Evolutionary conservation across 1,140 invertebrate species (phyloP).

Genomic region (Drosophila sechellia): DNA sequence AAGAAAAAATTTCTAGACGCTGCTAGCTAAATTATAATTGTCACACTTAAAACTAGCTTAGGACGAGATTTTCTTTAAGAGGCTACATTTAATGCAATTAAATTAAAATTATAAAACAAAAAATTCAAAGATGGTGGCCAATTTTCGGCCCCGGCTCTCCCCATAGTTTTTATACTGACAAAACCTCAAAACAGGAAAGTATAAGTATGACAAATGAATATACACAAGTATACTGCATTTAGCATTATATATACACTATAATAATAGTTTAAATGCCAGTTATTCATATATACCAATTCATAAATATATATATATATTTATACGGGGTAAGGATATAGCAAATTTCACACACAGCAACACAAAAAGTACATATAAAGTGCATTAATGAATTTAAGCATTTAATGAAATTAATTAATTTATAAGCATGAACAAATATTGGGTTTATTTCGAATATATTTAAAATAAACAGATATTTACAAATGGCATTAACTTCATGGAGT

Average conservation of each 20-base stretch:
- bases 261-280: constrained; percentile 43
- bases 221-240: constrained; percentile 81
- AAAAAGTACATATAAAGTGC: constrained; percentile 83
- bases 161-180: constrained; percentile 52
- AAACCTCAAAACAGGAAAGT: constrained; percentile 60
- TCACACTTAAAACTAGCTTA: constrained; percentile 25
- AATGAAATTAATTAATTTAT: constrained; percentile 82
- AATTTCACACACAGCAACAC: constrained; percentile 78
- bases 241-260: constrained; percentile 63
- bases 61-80: constrained; percentile 47
- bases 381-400: constrained; percentile 83
- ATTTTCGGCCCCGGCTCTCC: constrained; percentile 16
- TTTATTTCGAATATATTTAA: constrained; percentile 54
- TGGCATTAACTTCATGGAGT: constrained; percentile 34
- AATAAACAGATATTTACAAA: constrained; percentile 46
- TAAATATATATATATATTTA: constrained; percentile 59
- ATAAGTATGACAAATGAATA: constrained; percentile 56
- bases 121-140: constrained; percentile 4
- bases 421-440: constrained; percentile 57
- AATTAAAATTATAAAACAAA: constrained; percentile 21
- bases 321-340: constrained; percentile 64
- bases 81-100: constrained; percentile 66
- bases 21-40: constrained; percentile 61
- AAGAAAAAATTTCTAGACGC: constrained; percentile 29
- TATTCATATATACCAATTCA: constrained; percentile 52